Conservation (phyloP, 1,140 invertebrate species). For the Diachasma alloeum region DNA sequence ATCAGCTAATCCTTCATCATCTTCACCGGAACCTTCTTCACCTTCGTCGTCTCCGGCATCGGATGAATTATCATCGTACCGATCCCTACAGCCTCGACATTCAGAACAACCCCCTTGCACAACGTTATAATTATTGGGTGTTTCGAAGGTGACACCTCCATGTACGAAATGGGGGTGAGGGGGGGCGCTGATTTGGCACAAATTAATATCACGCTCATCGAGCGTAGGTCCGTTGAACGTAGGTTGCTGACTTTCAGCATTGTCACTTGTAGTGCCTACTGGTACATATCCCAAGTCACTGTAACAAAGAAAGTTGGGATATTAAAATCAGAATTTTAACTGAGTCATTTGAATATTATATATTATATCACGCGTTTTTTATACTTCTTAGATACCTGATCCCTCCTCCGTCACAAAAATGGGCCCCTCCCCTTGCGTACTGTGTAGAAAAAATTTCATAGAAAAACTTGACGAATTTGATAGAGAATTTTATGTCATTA, state of each 20-base stretch:
- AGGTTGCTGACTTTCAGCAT: too few relatives aligned
- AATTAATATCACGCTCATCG: neutral
- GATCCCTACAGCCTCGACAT: too few relatives aligned
- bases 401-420: too few relatives aligned
- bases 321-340: too few relatives aligned
- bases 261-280: neutral
- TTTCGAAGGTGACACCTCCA: conserved; percentile 23
- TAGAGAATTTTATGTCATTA: too few relatives aligned
- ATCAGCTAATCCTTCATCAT: neutral
- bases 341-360: too few relatives aligned
- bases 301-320: neutral
- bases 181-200: conserved; percentile 38
- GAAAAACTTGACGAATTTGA: too few relatives aligned
- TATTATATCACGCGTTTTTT: too few relatives aligned
- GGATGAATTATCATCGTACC: neutral
- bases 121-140: neutral
- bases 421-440: too few relatives aligned
- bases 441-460: too few relatives aligned
- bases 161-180: conserved; percentile 36
- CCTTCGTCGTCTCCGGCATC: neutral
- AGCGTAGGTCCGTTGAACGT: too few relatives aligned
- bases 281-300: conserved; percentile 44
- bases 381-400: too few relatives aligned
- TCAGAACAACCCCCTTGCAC: neutral
- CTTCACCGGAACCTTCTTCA: neutral